phyloP scores from a whole-genome alignment of 2,888 invertebrate genomes.

The Sicus ferrugineus region DNA sequence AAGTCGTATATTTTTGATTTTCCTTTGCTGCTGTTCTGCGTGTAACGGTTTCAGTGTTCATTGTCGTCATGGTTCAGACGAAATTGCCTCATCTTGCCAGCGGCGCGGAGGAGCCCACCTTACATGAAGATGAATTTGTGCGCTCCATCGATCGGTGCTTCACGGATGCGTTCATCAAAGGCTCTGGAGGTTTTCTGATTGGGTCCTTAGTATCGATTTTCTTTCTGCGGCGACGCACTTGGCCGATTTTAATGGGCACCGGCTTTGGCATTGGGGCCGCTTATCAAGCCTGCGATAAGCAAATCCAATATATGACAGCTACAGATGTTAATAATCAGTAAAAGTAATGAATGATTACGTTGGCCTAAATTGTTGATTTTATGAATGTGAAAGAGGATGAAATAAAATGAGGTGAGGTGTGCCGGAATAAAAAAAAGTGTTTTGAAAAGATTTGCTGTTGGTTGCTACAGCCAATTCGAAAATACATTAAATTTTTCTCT shows the following conservation, averaged over 20 bases:
- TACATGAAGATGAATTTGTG: slow-evolving; percentile 45
- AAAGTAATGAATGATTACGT: too few species aligned
- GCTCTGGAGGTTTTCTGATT: slow-evolving; percentile 48
- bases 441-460: too few species aligned
- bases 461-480: too few species aligned
- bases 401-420: too few species aligned
- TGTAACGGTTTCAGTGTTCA: too few species aligned
- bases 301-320: slow-evolving; percentile 30
- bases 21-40: too few species aligned
- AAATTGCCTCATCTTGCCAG: neutral
- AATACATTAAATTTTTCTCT: too few species aligned
- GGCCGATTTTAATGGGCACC: slow-evolving; percentile 49
- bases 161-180: slow-evolving; percentile 50
- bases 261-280: slow-evolving; percentile 43
- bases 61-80: neutral
- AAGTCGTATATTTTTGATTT: too few species aligned
- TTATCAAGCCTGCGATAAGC: slow-evolving; percentile 38
- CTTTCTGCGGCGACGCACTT: slow-evolving; percentile 48
- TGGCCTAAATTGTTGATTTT: too few species aligned
- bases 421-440: too few species aligned
- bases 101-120: neutral
- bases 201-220: slow-evolving; percentile 50
- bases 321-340: neutral
- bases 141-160: slow-evolving; percentile 45
- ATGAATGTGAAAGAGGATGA: too few species aligned